Base-by-base conservation (phyloP, 1,140 invertebrate species). In the Planococcus citri region DNA sequence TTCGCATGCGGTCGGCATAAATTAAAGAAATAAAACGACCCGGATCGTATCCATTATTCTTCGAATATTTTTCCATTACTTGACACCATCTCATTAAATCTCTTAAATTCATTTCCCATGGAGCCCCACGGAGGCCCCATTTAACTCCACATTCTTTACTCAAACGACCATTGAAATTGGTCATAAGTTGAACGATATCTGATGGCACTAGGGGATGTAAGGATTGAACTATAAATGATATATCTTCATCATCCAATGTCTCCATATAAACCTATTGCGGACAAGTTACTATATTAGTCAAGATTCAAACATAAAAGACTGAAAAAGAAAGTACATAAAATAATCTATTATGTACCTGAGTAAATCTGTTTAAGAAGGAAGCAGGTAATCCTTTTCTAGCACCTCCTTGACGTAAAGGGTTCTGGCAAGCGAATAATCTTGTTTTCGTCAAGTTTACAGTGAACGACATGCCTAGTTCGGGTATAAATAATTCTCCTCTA, bases 331-430 rank as follows among this genome's bases (percentile, higher is more conserved):
- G n/a, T n/a, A n/a, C n/a, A n/a, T n/a, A n/a, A n/a, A n/a, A n/a
- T 58, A 58, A 22, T 20, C 51, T 17, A 8, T n/a, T 58, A 67
- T 24, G 70, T 73, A 87, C 94, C 84, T 97, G 94, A 22, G 93
- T 97, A 76, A 99, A 99, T 75, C 97, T 85, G 80, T 99, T 99
- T 0, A 99, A 80, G 76, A 99, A 99, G 0, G 96, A 99, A 75
- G 92, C 87, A 0, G 97, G 97, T 60, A 99, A 81, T 10, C 96
- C 96, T 79, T 96, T 88, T 73, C 97, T 83, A 1, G 91, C 94
- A 1, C 96, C 95, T 33, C 97, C 97, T 82, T 99, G 92, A 75
- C 86, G 86, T n/a, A 94, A 80, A 0, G 97, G 97, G 84, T 99
- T 99, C 81, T 99, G 97, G 78, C 95, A 98, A 12, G 90, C 97